Evolutionary conservation across 2,113 vertebrate genomes (phyloP).

Genomic region (Procavia capensis): DNA sequence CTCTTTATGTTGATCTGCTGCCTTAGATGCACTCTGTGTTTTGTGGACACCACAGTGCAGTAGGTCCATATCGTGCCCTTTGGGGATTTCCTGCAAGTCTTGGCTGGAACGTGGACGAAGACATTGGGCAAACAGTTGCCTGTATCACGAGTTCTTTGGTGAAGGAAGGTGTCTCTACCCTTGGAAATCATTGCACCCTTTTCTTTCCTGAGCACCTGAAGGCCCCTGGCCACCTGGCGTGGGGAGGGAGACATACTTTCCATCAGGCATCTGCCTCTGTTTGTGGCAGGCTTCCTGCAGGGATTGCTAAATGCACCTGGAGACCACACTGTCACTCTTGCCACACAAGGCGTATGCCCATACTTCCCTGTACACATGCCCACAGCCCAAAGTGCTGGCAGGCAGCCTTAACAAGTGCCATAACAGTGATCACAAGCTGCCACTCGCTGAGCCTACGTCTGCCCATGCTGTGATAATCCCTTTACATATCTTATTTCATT

Average conservation of each 20-base stretch:
- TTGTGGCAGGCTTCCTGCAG: neutral
- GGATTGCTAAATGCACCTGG: neutral
- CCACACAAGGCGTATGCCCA: neutral
- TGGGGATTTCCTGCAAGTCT: neutral
- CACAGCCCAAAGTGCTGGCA: neutral
- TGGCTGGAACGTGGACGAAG: neutral
- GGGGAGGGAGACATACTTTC: fast-evolving
- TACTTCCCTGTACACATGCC: neutral
- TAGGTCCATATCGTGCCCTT: neutral
- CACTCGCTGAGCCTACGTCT: neutral
- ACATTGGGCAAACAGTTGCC: neutral
- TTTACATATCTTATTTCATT: neutral
- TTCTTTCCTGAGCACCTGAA: neutral
- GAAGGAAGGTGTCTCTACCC: neutral
- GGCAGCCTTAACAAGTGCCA: neutral
- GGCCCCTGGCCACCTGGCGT: no score
- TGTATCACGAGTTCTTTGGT: neutral
- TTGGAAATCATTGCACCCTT: neutral
- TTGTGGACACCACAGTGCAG: neutral
- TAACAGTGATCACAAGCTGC: neutral
- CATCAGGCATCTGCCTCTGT: neutral
- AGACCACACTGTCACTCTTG: neutral
- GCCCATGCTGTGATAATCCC: neutral
- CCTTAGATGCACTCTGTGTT: neutral
- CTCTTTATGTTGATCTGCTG: neutral